Evolutionary conservation across 2,888 invertebrate genomes (phyloP).

Genomic region (Brassicogethes aeneus): DNA sequence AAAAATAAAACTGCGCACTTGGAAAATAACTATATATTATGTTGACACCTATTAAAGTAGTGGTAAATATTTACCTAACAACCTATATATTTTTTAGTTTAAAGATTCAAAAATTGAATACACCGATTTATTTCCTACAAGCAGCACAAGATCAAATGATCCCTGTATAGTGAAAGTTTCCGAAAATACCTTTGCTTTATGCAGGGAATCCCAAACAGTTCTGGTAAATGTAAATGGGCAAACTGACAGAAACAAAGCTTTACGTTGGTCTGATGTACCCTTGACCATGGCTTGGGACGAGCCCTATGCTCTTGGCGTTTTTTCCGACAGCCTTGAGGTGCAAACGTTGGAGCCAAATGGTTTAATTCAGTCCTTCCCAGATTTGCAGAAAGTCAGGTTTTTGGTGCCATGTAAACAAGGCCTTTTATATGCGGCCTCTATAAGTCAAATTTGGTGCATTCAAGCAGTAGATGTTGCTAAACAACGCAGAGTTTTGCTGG

Average conservation of each 20-base stretch:
- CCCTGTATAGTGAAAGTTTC: slow-evolving; percentile 74
- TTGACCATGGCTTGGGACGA: slow-evolving; percentile 78
- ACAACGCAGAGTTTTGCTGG: slow-evolving; percentile 76
- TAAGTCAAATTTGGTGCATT: slow-evolving; percentile 83
- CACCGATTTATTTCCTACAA: slow-evolving; percentile 74
- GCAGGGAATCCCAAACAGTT: slow-evolving; percentile 80
- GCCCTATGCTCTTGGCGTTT: slow-evolving; percentile 82
- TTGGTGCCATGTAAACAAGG: slow-evolving; percentile 69
- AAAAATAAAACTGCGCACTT: no score
- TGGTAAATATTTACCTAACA: no score
- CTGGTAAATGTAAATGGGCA: slow-evolving; percentile 69
- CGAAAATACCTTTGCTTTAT: slow-evolving; percentile 68
- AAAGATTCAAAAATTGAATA: not conserved
- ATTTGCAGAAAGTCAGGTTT: slow-evolving; percentile 65
- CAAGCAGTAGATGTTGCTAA: slow-evolving; percentile 69
- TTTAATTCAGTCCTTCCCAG: slow-evolving; percentile 72
- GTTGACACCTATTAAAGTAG: no score
- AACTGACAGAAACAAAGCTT: slow-evolving; percentile 59
- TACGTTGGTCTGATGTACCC: slow-evolving; percentile 75
- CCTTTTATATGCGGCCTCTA: slow-evolving; percentile 76
- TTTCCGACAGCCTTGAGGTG: slow-evolving; percentile 69
- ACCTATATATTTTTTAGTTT: not conserved
- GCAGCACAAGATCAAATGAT: slow-evolving; percentile 67
- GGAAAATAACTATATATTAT: no score
- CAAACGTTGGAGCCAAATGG: slow-evolving; percentile 51